Base-by-base conservation (phyloP, 2,113 vertebrate species). In the Poeciliopsis turrubarensis region DNA sequence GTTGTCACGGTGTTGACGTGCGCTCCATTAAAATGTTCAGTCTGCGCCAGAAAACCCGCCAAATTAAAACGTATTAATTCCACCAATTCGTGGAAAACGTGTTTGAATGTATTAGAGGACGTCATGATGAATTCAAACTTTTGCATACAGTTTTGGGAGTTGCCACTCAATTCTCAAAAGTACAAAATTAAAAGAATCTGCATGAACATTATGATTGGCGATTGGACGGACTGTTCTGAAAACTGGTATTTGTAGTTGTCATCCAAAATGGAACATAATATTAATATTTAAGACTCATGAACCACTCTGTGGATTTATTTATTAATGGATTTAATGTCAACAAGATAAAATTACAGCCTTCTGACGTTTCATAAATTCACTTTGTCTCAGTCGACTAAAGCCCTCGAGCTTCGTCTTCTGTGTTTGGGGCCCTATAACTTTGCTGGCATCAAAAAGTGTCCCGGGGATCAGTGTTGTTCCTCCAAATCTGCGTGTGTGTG, bases 371-470 rank as follows among this genome's bases (percentile, higher is more conserved):
- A 66, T 67, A 61, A 77, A 71, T 15, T 62, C 41, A 44, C 67
- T 68, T 63, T 73, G 77, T 69, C 71, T 30, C n/a, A 72, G 68
- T 64, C 1, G 1, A 68, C 70, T 86, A 25, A 47, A 73, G 62
- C 27, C 82, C 74, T 0, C 0, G 67, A 78, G 88, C 85, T 80
- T 66, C 13, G 10, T 87, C 75, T 80, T 68, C 66, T 82, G 84
- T 31, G 70, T 65, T 75, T 11, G 22, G 29, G 82, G 65, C 75
- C 82, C 77, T 90, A 83, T 30, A 84, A 91, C 89, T 85, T 85
- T 70, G 77, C 86, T 85, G 11, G 72, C 41, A 37, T 89, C 85
- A 90, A 78, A 86, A 81, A 81, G 31, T 75, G 88, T 90, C 80
- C 85, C 60, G 81, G 90, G 83, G 68, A 77, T 86, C 79, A n/a